A percentile compares a stretch with the other conserved stretches of the same genome.
Evolutionary conservation across 1,140 invertebrate species (phyloP).

Genomic region (Monomorium pharaonis): DNA sequence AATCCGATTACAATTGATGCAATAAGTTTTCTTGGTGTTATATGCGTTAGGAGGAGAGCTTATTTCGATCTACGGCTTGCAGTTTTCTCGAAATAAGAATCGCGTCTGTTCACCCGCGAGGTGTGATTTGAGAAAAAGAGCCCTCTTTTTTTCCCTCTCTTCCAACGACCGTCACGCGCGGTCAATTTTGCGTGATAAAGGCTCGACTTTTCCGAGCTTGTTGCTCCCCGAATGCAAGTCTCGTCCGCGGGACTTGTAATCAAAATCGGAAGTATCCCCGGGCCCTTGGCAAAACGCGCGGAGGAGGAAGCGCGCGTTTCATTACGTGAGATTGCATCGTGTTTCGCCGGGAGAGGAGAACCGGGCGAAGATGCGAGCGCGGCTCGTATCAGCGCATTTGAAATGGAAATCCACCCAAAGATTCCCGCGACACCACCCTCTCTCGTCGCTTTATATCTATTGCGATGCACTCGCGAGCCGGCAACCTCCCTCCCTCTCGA

Average conservation of each 20-base stretch:
- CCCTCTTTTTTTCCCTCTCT: not conserved
- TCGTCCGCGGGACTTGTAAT: not conserved
- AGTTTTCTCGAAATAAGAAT: no score
- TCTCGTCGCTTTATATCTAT: slow-evolving; percentile 35
- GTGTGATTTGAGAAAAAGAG: not conserved
- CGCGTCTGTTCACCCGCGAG: no score
- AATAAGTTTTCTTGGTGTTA: not conserved
- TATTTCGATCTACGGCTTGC: no score
- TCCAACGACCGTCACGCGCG: not conserved
- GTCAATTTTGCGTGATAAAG: not conserved
- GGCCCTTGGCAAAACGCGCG: not conserved
- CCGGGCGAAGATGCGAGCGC: slow-evolving; percentile 38
- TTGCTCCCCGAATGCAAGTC: not conserved
- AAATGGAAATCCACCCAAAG: slow-evolving; percentile 78
- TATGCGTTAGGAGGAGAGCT: not conserved
- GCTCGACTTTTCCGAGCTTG: not conserved
- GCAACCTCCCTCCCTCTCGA: no score
- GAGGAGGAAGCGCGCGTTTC: slow-evolving; percentile 69
- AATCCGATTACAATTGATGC: not conserved
- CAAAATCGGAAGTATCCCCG: slow-evolving; percentile 12
- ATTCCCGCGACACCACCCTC: slow-evolving; percentile 55
- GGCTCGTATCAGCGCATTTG: slow-evolving; percentile 71
- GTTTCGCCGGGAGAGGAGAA: slow-evolving; percentile 38
- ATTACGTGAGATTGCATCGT: slow-evolving; percentile 79
- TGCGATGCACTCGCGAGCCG: not conserved